Conservation (phyloP, 1,140 invertebrate species). For the Dreissena rostriformis region DNA sequence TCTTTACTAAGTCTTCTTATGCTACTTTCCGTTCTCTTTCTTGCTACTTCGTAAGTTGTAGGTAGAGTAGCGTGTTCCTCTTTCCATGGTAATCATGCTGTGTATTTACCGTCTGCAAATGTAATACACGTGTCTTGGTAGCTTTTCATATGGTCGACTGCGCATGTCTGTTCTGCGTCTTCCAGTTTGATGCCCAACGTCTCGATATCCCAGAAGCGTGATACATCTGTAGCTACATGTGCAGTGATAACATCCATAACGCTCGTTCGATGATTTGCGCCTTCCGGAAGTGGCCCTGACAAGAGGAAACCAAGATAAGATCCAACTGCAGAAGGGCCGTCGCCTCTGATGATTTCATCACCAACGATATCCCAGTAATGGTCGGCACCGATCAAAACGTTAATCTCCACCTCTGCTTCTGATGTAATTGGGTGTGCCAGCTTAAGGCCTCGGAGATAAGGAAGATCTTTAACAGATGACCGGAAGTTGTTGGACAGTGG, state of each 20-base stretch:
- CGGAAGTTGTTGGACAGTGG: neutral
- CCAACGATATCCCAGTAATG: slow-evolving; percentile 27
- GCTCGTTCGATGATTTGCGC: neutral
- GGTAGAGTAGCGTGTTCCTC: neutral
- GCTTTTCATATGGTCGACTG: slow-evolving; percentile 1
- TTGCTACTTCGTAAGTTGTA: neutral
- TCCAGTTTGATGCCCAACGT: neutral
- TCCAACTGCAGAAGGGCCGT: neutral
- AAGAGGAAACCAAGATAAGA: neutral
- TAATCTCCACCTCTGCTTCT: slow-evolving; percentile 14
- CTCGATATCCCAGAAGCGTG: neutral
- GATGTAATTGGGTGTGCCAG: slow-evolving; percentile 36
- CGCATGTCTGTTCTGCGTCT: neutral
- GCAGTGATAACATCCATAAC: slow-evolving; percentile 10
- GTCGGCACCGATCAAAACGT: slow-evolving; percentile 39
- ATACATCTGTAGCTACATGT: too few relatives aligned
- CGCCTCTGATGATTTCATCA: slow-evolving; percentile 2
- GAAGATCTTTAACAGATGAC: neutral
- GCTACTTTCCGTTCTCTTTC: too few relatives aligned
- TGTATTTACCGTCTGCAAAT: neutral
- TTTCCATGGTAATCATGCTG: neutral
- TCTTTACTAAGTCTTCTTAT: neutral
- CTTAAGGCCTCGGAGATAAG: slow-evolving; percentile 30
- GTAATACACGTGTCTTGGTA: neutral
- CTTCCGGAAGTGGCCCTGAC: neutral